Conservation (phyloP, 1,140 invertebrate species). For the Philopotamus ludificatus region DNA sequence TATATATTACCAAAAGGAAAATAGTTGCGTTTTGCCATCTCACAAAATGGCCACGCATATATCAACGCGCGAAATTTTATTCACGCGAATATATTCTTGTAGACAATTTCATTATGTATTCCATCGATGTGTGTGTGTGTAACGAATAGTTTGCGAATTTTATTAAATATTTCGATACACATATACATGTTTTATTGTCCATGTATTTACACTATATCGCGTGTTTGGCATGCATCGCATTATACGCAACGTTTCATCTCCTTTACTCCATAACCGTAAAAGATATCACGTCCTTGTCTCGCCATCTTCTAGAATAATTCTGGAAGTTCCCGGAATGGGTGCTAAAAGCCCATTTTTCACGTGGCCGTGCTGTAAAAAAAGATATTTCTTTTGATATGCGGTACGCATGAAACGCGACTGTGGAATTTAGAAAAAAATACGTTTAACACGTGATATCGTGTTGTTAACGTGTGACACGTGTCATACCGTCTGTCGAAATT, state of each 20-base stretch:
- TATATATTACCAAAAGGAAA: background rate
- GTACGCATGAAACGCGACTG: background rate
- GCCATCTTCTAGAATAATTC: no score
- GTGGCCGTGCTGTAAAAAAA: conserved; percentile 4
- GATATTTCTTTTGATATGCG: conserved; percentile 1
- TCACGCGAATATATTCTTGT: background rate
- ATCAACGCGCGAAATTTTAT: background rate
- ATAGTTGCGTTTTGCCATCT: background rate
- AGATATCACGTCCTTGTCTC: no score
- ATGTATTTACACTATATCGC: conserved; percentile 28
- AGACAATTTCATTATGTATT: background rate
- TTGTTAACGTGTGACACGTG: background rate
- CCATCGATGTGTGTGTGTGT: background rate
- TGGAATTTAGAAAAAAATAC: background rate
- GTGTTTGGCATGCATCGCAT: conserved; percentile 13
- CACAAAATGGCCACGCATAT: background rate
- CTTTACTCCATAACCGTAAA: background rate
- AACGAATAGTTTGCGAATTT: no score
- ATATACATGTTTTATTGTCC: background rate
- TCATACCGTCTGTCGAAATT: background rate
- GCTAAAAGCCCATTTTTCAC: conserved; percentile 24
- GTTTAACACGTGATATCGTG: background rate
- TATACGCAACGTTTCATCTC: background rate
- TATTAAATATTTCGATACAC: background rate
- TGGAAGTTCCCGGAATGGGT: no score